These are phyloP conservation scores for Lysiphlebus fabarum DNA, from an alignment of 1,140 invertebrate species.

Conservation along the genomic window DNA sequence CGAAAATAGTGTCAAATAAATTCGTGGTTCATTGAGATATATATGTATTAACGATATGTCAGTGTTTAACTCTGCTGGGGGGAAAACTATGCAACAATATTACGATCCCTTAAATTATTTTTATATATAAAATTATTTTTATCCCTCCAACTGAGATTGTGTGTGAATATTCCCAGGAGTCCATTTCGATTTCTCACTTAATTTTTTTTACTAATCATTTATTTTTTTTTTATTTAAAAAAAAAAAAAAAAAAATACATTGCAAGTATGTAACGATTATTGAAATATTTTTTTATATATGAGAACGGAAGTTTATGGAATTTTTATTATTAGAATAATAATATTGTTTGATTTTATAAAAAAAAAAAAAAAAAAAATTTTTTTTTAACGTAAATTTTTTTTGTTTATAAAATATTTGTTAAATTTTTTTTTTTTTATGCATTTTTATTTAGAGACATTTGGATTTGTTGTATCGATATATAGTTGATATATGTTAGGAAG, in stretches of 20 bases:
- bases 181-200: no score
- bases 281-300: no score
- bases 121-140: no score
- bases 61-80: conserved; percentile 17
- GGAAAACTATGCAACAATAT: conserved; percentile 10
- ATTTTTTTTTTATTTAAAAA: neutral
- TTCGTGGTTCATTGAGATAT: conserved; percentile 13
- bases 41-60: conserved; percentile 10
- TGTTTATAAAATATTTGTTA: no score
- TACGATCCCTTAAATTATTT: conserved; percentile 4
- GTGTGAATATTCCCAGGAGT: conserved; percentile 9
- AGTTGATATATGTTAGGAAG: conserved; percentile 4
- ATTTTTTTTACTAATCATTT: conserved; percentile 3
- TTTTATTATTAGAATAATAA: no score
- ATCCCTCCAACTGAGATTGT: neutral
- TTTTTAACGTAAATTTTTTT: no score
- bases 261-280: no score
- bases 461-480: neutral
- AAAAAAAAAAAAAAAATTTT: no score
- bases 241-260: neutral
- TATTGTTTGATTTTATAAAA: no score
- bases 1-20: conserved; percentile 16
- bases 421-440: no score
- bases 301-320: no score
- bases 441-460: no score